phyloP scores from a whole-genome alignment of 2,797 vertebrate genomes.

The Falco peregrinus region DNA sequence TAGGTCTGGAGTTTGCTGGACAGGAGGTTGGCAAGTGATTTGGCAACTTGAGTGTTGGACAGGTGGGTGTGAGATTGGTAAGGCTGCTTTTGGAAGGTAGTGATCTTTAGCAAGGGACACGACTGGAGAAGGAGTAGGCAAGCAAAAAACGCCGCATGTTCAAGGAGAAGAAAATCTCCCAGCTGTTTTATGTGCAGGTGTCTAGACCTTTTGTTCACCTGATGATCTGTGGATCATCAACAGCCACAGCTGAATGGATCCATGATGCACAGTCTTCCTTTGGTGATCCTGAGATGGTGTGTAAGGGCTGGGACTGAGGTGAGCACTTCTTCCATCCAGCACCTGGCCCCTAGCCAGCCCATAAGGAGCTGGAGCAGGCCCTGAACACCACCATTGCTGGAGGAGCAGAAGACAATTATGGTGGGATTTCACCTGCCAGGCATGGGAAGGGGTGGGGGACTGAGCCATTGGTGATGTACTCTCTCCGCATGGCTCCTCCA shows the following conservation, averaged over 20 bases:
- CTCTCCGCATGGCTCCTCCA: not conserved
- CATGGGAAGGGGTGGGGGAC: not conserved
- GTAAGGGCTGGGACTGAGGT: not conserved
- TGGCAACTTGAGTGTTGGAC: not conserved
- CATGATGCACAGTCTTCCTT: not conserved
- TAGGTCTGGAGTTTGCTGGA: not conserved
- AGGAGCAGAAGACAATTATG: not conserved
- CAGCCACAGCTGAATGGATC: accelerated
- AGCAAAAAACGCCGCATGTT: not conserved
- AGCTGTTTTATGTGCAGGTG: not conserved
- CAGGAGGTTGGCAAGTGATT: not conserved
- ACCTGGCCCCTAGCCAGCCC: not conserved
- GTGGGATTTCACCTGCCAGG: not conserved
- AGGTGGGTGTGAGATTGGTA: not conserved
- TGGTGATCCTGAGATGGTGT: not conserved
- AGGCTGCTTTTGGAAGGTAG: not conserved
- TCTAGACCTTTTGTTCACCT: not conserved
- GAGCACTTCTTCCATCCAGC: not conserved
- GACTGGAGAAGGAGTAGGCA: not conserved
- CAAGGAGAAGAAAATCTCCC: not conserved
- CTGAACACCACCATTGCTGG: not conserved
- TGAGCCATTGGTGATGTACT: not conserved
- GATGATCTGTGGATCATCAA: not conserved
- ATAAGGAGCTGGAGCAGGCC: not conserved
- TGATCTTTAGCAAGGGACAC: not conserved